Conservation (phyloP, 1,140 invertebrate species). For the Lysiphlebus fabarum region DNA sequence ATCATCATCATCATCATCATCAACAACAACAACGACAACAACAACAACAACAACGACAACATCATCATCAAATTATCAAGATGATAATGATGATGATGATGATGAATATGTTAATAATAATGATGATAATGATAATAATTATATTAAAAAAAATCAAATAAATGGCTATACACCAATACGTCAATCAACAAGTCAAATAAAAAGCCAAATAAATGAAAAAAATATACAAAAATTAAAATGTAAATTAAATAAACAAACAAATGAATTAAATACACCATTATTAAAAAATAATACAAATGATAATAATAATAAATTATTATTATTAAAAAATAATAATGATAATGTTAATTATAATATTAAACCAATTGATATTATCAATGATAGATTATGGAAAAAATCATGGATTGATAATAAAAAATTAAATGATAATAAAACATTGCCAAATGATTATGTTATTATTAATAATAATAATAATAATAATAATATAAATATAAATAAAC, state of each 20-base stretch:
- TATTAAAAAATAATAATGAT: conserved; percentile 8
- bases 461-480: too few species aligned
- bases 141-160: too few species aligned
- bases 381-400: conserved; percentile 49
- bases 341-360: conserved; percentile 3
- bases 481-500: not conserved
- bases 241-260: conserved; percentile 10
- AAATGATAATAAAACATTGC: conserved; percentile 9
- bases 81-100: too few species aligned
- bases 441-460: too few species aligned
- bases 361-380: conserved; percentile 47
- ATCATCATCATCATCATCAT: not conserved
- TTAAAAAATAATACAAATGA: conserved; percentile 23
- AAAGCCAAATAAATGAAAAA: conserved; percentile 12
- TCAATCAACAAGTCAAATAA: not conserved
- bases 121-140: too few species aligned
- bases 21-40: not conserved
- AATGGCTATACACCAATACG: not conserved
- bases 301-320: not conserved
- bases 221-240: conserved; percentile 15
- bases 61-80: not conserved
- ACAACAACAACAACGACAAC: not conserved
- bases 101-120: too few species aligned
- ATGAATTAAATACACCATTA: not conserved
- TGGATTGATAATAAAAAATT: conserved; percentile 35